These are phyloP conservation scores for Serrognathus titanus DNA, from an alignment of 2,888 invertebrate genomes.

Conservation along the genomic window DNA sequence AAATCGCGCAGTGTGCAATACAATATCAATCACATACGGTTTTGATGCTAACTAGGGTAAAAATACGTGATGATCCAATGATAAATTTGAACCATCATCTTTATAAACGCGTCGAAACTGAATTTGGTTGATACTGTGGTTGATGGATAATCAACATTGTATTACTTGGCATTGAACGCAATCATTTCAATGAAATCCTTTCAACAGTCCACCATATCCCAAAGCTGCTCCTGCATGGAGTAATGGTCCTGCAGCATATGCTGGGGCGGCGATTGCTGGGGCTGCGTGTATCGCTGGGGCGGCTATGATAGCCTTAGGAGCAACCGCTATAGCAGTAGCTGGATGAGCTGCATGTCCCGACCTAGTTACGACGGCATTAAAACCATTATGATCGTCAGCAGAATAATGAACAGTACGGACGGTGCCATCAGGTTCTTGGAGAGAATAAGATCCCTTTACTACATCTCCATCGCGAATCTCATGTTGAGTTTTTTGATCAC, in stretches of 20 bases:
- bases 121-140: background rate
- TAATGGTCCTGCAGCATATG: conserved; percentile 7
- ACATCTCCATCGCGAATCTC: conserved; percentile 56
- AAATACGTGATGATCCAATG: too few species aligned
- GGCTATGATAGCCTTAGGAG: conserved; percentile 36
- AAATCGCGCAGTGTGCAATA: background rate
- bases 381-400: conserved; percentile 58
- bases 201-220: conserved; percentile 16
- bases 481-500: conserved; percentile 56
- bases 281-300: conserved; percentile 25
- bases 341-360: conserved; percentile 60
- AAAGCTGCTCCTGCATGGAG: conserved; percentile 14
- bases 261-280: conserved; percentile 18
- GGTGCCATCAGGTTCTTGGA: conserved; percentile 57
- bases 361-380: conserved; percentile 43
- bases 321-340: conserved; percentile 33
- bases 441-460: conserved; percentile 57
- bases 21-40: background rate
- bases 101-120: too few species aligned
- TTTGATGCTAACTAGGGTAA: too few species aligned
- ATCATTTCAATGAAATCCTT: conserved; percentile 11
- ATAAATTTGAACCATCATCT: too few species aligned
- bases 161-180: conserved; percentile 3
- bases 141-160: background rate
- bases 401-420: conserved; percentile 56